A percentile compares a stretch with the other conserved stretches of the same genome.
Conservation (phyloP, 2,797 vertebrate species). For the Gadopsis bispinosus region DNA sequence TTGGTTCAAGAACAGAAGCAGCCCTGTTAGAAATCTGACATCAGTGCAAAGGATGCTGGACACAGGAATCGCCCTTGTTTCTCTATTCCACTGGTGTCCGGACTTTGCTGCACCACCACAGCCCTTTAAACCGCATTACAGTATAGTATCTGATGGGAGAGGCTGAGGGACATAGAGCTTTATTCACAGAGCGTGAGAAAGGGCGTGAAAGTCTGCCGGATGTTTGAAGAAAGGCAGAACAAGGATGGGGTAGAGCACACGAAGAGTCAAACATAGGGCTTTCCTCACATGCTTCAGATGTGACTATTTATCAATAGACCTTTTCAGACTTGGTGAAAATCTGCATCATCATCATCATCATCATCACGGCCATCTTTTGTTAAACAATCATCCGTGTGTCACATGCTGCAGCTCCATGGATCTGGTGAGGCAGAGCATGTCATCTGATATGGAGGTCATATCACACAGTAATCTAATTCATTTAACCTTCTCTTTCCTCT, state of each 20-base stretch:
- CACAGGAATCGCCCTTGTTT: constrained; percentile 1
- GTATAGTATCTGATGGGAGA: constrained; percentile 23
- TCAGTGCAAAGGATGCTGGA: constrained; percentile 17
- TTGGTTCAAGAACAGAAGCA: not conserved
- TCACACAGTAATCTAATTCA: constrained; percentile 46
- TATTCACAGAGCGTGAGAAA: constrained; percentile 43
- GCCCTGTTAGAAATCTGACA: not conserved
- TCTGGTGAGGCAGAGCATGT: constrained; percentile 26
- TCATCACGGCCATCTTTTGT: constrained; percentile 14
- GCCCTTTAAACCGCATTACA: constrained; percentile 33
- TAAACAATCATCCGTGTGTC: constrained; percentile 33
- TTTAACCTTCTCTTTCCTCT: constrained; percentile 45
- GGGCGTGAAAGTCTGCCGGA: constrained; percentile 4
- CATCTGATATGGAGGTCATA: constrained; percentile 50
- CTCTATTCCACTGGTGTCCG: constrained; percentile 24
- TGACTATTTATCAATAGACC: constrained; percentile 28
- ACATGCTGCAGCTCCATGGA: constrained; percentile 39
- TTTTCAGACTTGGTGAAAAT: constrained; percentile 40
- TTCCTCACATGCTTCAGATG: constrained; percentile 35
- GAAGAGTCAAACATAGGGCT: constrained; percentile 13
- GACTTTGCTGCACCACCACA: constrained; percentile 23
- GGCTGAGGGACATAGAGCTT: constrained; percentile 42
- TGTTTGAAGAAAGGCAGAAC: not conserved
- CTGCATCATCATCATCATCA: constrained; percentile 20
- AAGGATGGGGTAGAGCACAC: not conserved